Percentiles rank a stretch among this genome's conserved stretches.
Conservation (phyloP, 2,797 vertebrate genomes). For the Enteromius fasciolatus region DNA sequence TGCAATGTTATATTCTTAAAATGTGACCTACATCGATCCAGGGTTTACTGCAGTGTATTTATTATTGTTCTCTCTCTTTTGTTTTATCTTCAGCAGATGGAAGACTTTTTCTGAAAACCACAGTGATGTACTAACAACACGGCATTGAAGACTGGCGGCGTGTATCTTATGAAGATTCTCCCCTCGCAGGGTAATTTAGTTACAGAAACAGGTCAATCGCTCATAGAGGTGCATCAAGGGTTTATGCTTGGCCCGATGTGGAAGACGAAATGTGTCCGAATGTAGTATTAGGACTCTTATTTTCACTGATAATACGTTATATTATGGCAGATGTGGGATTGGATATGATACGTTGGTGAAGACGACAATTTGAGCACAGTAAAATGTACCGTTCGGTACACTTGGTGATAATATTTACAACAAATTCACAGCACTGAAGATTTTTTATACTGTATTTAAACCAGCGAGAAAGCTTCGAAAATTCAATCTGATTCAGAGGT, state of each 20-base stretch:
- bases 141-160: slow-evolving; percentile 72
- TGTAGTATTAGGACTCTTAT: slow-evolving; percentile 75
- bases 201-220: slow-evolving; percentile 77
- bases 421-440: slow-evolving; percentile 85
- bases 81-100: slow-evolving; percentile 87
- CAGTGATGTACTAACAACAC: slow-evolving; percentile 96
- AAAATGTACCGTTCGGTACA: slow-evolving; percentile 82
- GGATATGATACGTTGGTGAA: slow-evolving; percentile 75
- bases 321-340: slow-evolving; percentile 67
- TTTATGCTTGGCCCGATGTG: slow-evolving; percentile 74
- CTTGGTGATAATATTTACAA: slow-evolving; percentile 75
- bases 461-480: slow-evolving; percentile 91
- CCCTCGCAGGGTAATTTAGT: slow-evolving; percentile 74
- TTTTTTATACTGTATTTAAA: slow-evolving; percentile 90
- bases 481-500: slow-evolving; percentile 79
- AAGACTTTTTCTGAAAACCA: slow-evolving; percentile 99
- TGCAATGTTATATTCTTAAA: slow-evolving; percentile 67
- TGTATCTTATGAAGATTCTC: slow-evolving; percentile 78
- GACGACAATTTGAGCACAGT: slow-evolving; percentile 91
- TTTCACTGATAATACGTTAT: slow-evolving; percentile 67
- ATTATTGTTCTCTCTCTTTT: slow-evolving; percentile 40
- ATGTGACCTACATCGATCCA: slow-evolving; percentile 50
- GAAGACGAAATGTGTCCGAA: slow-evolving; percentile 72
- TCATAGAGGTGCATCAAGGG: slow-evolving; percentile 75
- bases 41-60: slow-evolving; percentile 16